phyloP scores from a whole-genome alignment of 2,113 vertebrate species.

The Nipponia nippon region DNA sequence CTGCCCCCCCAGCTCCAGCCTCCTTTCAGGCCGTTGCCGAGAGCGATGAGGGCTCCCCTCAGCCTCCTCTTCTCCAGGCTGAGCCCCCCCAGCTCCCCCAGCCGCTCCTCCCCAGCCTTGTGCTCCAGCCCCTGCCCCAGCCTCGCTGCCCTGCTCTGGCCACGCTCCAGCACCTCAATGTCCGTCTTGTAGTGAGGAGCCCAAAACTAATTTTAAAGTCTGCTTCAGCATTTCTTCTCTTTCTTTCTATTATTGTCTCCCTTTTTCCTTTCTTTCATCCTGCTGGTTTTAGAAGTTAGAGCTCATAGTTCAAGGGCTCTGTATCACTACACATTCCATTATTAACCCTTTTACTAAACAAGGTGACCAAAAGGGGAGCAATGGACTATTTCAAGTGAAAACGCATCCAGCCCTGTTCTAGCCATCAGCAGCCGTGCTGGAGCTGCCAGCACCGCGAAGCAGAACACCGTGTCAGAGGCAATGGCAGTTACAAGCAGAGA shows the following conservation, averaged over 20 bases:
- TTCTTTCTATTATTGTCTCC: rapidly evolving
- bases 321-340: neutral
- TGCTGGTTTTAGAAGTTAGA: neutral
- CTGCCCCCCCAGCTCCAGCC: no score
- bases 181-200: no score
- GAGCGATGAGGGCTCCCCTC: no score
- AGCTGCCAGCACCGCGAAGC: neutral
- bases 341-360: neutral
- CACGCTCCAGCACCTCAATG: no score
- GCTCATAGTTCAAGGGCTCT: neutral
- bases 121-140: no score
- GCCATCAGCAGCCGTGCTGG: neutral
- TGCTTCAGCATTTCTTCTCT: neutral
- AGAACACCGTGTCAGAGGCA: neutral
- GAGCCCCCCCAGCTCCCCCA: no score
- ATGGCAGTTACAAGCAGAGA: rapidly evolving
- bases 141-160: no score
- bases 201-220: neutral
- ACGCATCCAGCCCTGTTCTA: rapidly evolving
- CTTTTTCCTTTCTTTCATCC: neutral
- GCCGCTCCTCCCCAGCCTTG: no score
- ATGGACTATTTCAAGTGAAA: neutral
- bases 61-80: no score
- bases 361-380: neutral
- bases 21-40: no score